A percentile compares a stretch with the other conserved stretches of the same genome.
Evolutionary conservation across 2,113 vertebrate genomes (phyloP).

Genomic region (Gulo gulo): DNA sequence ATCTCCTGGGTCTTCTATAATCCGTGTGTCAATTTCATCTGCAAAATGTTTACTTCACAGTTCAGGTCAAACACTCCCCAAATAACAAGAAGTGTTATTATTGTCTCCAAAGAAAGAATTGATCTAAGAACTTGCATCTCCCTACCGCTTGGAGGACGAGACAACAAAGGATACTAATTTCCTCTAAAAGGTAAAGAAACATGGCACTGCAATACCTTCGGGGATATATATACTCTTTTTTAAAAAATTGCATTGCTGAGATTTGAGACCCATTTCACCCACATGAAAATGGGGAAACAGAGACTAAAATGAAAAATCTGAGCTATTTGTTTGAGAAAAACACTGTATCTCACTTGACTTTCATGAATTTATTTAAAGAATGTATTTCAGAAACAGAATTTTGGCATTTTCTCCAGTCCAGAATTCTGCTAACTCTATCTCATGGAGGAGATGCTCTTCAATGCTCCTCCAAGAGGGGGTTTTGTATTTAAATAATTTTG

Average conservation of each 20-base stretch:
- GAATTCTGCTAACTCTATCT: background rate
- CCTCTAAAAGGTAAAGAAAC: background rate
- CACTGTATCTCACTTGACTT: background rate
- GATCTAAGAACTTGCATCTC: background rate
- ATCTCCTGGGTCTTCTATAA: background rate
- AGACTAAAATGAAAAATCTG: background rate
- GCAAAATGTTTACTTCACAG: slow-evolving; percentile 19
- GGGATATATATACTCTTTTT: background rate
- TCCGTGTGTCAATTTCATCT: background rate
- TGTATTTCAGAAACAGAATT: background rate
- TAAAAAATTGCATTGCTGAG: background rate
- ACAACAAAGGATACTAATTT: background rate
- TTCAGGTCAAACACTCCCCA: background rate
- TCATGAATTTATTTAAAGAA: background rate
- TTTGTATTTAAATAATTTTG: background rate
- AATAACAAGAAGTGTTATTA: background rate
- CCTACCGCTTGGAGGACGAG: background rate
- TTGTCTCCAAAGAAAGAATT: background rate
- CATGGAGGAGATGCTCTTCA: background rate
- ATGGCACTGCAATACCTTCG: background rate
- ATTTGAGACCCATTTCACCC: background rate
- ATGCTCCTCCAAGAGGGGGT: background rate
- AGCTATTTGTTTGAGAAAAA: background rate
- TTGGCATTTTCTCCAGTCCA: background rate
- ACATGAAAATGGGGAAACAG: background rate